Base-by-base conservation (phyloP, 2,797 vertebrate species). In the Borostomias antarcticus region DNA sequence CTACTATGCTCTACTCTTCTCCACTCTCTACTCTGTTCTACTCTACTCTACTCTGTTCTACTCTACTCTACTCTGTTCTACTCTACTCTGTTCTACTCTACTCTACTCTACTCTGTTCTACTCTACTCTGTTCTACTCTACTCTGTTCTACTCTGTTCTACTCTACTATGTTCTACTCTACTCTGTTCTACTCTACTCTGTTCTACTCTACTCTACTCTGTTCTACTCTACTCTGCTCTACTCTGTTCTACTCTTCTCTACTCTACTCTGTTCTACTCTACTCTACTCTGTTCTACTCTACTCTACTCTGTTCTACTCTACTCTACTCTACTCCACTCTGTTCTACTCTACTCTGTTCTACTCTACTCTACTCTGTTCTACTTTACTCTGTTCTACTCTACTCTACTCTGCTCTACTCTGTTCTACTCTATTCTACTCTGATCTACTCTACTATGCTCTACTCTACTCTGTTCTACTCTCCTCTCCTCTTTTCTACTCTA, bases 201-300 rank as follows among this genome's bases (percentile, higher is more conserved):
- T 13, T 37, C 13, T 9, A 9, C 9, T 37, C 13, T 40, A 40
- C 10, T 40, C 11, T 40, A 40, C 2, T 10, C 13, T 17, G 21
- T 17, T 53, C 25, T 53, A 53, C 21, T 53, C 47, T 13, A 40
- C 37, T 13, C 47, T 21, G 6, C 8, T 48, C 21, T 50, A 21
- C 47, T 50, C 0, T 25, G 21, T 19, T 2, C 21, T 1, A 1
- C 21, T 50, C 21, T 25, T 3, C 48, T 50, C 48, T 28, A 13
- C 35, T 17, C 13, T 58, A 11, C 11, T 58, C 21, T 59, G 5
- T 25, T 4, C 7, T 59, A 6, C 23, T 51, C 30, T 33, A 2
- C 4, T 37, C 33, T 50, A 28, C 29, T 43, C 29, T 1, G 67
- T 59, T 74, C n/a, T n/a, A n/a, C n/a, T n/a, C n/a, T n/a, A n/a